Conservation (phyloP, 2,888 invertebrate species). For the Tetranychus truncatus region DNA sequence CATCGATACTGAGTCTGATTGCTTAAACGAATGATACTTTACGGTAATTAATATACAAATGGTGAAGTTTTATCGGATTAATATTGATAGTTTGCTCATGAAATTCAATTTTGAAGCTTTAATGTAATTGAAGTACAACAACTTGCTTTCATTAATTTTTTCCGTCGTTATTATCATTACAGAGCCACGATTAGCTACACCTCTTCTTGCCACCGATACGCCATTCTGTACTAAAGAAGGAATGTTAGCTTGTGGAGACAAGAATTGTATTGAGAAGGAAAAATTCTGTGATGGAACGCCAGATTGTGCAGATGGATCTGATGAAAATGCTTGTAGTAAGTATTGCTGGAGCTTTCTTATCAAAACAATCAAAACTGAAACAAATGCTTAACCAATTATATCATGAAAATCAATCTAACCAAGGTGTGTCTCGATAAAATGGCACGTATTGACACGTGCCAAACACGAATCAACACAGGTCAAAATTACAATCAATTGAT, state of each 20-base stretch:
- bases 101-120: no score
- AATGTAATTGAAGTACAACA: not conserved
- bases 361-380: not conserved
- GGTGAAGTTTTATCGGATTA: no score
- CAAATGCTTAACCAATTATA: not conserved
- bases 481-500: not conserved
- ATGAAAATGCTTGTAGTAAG: constrained; percentile 88
- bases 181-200: constrained; percentile 75
- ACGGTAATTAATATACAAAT: no score
- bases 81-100: no score
- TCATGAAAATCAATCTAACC: not conserved
- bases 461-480: not conserved
- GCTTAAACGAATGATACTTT: no score
- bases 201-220: constrained; percentile 76
- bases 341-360: constrained; percentile 30
- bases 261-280: constrained; percentile 75
- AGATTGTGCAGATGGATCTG: constrained; percentile 82
- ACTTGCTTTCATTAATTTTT: not conserved
- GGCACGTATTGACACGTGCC: not conserved
- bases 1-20: no score
- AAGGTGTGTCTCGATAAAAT: not conserved
- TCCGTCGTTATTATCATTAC: constrained; percentile 26
- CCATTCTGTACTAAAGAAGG: constrained; percentile 66
- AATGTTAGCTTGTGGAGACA: constrained; percentile 73
- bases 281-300: constrained; percentile 80